Base-by-base conservation (phyloP, 2,113 vertebrate species). In the Embiotoca jacksoni region DNA sequence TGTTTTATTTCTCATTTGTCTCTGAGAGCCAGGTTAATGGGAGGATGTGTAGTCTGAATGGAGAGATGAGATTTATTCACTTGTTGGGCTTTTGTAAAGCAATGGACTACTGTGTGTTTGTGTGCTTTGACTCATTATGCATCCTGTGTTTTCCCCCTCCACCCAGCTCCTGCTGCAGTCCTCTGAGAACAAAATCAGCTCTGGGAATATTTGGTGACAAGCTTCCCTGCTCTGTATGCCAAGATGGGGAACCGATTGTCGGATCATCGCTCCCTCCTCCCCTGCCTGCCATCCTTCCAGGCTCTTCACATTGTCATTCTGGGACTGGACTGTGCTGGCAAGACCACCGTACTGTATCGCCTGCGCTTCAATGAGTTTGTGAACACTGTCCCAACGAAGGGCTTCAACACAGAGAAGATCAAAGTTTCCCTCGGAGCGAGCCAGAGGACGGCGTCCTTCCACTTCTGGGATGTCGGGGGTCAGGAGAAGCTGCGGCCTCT, bases 401-500 rank as follows among this genome's bases (percentile, higher is more conserved):
- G 97, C 72, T 99, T 99, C 89, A 99, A 99, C 81, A 91, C 96
- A 0, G 97, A 99, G 92, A 98, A 96, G 88, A 96, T 99, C 85
- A 96, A 96, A 82, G 95, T 98, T 80, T 92, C 95, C 0, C 91
- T 99, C 8, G 95, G 94, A 13, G 93, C 93, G 56, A 91, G 94
- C 11, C 73, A 77, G 1, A 96, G 95, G 64, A 94, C 95, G 0
- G 96, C 95, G 54, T 95, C 97, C 44, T 98, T 98, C 87, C 97
- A 98, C 93, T 98, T 98, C 89, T 98, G 97, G 97, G 97, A 99
- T 67, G 97, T 99, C 0, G 97, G 97, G 0, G 97, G 97, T 32
- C 97, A 98, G 92, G 97, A 99, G 94, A 98, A 98, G 76, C 92
- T 99, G 67, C 93, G 97, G 57, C 97, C 97, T 0, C 94, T 99